Percentiles rank a stretch among this genome's conserved stretches.
Evolutionary conservation across 1,140 invertebrate genomes (phyloP).

Genomic region (Drosophila pruinosa): DNA sequence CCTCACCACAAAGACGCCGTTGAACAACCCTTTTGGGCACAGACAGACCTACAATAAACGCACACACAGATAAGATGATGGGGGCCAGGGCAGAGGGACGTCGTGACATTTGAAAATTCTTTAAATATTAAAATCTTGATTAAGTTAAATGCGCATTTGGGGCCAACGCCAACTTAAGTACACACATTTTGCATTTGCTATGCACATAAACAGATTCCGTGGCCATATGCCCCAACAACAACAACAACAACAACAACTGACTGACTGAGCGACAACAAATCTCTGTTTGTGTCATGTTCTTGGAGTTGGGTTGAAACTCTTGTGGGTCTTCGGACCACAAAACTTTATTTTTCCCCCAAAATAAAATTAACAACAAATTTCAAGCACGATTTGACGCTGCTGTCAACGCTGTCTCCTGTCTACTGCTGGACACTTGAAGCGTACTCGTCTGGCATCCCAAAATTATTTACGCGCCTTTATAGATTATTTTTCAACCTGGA

Average conservation of each 20-base stretch:
- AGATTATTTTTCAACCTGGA: not conserved
- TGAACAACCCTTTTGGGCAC: slow-evolving; percentile 47
- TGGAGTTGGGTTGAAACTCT: not conserved
- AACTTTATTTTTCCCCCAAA: not conserved
- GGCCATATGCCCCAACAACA: slow-evolving; percentile 10
- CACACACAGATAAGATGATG: slow-evolving; percentile 7
- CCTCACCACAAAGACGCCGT: slow-evolving; percentile 16
- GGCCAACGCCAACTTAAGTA: slow-evolving; percentile 50
- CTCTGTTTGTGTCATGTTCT: slow-evolving; percentile 33
- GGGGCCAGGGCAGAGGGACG: not conserved
- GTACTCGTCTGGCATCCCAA: not conserved
- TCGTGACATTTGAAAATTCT: slow-evolving; percentile 65
- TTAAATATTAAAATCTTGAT: slow-evolving; percentile 82
- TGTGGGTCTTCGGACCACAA: not conserved
- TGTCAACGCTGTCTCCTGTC: slow-evolving; percentile 19
- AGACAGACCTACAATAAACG: slow-evolving; percentile 20
- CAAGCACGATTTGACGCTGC: slow-evolving; percentile 57
- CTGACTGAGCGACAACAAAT: slow-evolving; percentile 43
- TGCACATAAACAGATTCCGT: slow-evolving; percentile 52
- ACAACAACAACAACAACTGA: not conserved
- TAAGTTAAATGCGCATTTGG: slow-evolving; percentile 79
- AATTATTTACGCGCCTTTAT: not conserved
- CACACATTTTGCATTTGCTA: slow-evolving; percentile 57
- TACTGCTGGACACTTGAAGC: not conserved
- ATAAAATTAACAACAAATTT: slow-evolving; percentile 55